Evolutionary conservation across 1,140 invertebrate genomes (phyloP).

Genomic region (Metopolophium dirhodum): DNA sequence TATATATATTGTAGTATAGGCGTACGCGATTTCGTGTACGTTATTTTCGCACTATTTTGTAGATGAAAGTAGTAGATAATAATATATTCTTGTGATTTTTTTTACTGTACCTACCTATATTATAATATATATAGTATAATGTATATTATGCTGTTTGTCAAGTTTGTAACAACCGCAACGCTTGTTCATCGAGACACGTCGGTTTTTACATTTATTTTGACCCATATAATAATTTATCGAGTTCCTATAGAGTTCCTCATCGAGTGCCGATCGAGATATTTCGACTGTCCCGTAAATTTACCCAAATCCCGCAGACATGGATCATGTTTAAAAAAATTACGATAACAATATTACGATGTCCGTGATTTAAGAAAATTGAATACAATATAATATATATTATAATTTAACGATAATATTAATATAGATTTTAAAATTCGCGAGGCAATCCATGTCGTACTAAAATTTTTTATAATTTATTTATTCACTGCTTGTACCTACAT

Average conservation of each 20-base stretch:
- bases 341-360: not conserved
- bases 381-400: not conserved
- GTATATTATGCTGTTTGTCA: not conserved
- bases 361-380: not conserved
- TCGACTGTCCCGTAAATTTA: not conserved
- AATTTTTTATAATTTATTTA: not conserved
- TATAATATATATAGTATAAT: no score
- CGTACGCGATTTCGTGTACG: not conserved
- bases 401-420: not conserved
- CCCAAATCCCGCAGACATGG: not conserved
- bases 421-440: not conserved
- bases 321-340: not conserved
- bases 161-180: not conserved
- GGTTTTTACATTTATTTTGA: not conserved
- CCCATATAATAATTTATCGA: not conserved
- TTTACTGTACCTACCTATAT: not conserved
- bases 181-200: not conserved
- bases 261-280: not conserved
- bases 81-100: not conserved
- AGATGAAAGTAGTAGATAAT: slow-evolving; percentile 8
- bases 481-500: no score
- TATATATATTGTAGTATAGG: not conserved
- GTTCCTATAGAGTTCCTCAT: not conserved
- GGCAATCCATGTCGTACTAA: not conserved
- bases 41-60: not conserved